Evolutionary conservation across 2,113 vertebrate species (phyloP), one percentile per base, ranked within the genome.

Genomic region (Microtus ochrogaster): DNA sequence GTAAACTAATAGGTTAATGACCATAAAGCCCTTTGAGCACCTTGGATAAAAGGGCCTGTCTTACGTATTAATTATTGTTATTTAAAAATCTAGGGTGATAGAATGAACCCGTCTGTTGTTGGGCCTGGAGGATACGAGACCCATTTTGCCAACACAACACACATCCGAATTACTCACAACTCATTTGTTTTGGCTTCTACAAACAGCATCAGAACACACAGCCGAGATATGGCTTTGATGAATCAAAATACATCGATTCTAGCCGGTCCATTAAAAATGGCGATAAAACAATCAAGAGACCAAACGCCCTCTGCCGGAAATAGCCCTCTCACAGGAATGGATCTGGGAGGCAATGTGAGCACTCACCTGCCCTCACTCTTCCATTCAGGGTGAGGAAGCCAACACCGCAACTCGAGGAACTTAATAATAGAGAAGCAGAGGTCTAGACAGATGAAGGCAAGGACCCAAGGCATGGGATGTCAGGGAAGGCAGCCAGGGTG

Each of bases 31-130:
- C 94, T 97, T 96, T 97, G 97, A 97, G 79, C 58, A 84, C 70
- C 89, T 92, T 26, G 96, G 95, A 97, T 98, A 97, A 98, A 98
- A 97, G 97, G 66, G 73, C 47, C 33, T 47, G 47, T 91, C 90
- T 66, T 39, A 97, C 74, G 95, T 95, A 93, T 70, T 97, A 97
- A 98, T 98, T 97, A 97, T 66, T 61, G 14, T 58, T 89, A 85
- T 97, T 97, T 95, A 78, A 93, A 96, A 96, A 91, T 89, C 81
- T 90, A 41, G 47, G 72, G 33, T 93, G 89, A 72, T 61, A 73
- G 89, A 86, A 86, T 92, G 41, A 91, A 92, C 73, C 93, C 72
- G 65, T 63, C 21, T 68, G 78, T 88, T 93, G 94, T 81, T 55
- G 19, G 52, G 55, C 87, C 77, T 88, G 63, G 65, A 94, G 90